phyloP scores from a whole-genome alignment of 2,797 vertebrate genomes.

The Rhabdomys pumilio region DNA sequence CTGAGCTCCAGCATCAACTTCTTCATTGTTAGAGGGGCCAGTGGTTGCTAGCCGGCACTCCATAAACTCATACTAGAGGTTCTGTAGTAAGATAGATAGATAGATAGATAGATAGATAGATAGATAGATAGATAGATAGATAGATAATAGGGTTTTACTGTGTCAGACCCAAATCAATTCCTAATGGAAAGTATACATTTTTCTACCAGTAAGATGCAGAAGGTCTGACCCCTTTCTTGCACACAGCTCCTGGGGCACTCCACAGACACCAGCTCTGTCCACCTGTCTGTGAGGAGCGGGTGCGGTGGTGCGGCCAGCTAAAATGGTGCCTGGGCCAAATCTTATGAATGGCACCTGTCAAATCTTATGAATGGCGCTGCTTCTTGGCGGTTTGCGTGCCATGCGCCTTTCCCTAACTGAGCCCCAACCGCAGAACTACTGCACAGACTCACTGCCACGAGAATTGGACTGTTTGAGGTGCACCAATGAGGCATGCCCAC shows the following conservation, averaged over 20 bases:
- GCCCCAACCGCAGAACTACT: too few relatives aligned
- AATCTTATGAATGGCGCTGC: too few relatives aligned
- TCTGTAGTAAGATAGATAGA: not conserved
- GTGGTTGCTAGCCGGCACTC: not conserved
- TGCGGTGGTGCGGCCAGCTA: too few relatives aligned
- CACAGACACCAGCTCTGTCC: not conserved
- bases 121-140: too few relatives aligned
- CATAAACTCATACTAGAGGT: conserved; percentile 2
- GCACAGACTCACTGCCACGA: too few relatives aligned
- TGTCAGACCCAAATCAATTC: not conserved
- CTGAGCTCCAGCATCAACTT: not conserved
- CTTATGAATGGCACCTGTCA: too few relatives aligned
- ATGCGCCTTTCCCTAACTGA: too few relatives aligned
- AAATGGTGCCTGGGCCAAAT: too few relatives aligned
- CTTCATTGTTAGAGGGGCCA: conserved; percentile 46
- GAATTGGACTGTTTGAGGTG: too few relatives aligned
- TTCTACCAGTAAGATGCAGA: not conserved
- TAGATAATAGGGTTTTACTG: not conserved
- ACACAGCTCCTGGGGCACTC: not conserved
- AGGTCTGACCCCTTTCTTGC: not conserved
- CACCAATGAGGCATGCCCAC: too few relatives aligned
- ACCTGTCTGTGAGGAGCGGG: not conserved
- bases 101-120: too few relatives aligned
- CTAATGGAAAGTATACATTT: not conserved
- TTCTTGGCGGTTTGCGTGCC: too few relatives aligned